Conservation (phyloP, 2,888 invertebrate species). For the Drosophila barbarae region DNA sequence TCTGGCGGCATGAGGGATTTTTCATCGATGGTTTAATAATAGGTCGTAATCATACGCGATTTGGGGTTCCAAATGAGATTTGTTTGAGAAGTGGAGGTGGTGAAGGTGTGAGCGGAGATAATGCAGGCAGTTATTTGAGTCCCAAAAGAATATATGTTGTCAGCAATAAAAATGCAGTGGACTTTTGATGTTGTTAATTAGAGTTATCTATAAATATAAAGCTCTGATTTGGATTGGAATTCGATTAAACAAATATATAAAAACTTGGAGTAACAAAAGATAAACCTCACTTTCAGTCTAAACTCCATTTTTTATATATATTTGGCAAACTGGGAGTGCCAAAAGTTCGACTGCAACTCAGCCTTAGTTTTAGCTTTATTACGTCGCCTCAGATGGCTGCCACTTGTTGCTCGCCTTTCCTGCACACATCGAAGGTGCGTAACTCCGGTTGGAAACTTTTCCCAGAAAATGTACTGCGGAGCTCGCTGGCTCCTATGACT, state of each 20-base stretch:
- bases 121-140: neutral
- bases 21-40: conserved; percentile 41
- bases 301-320: conserved; percentile 4
- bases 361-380: conserved; percentile 6
- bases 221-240: neutral
- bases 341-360: conserved; percentile 5
- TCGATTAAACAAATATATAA: neutral
- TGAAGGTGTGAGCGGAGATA: conserved; percentile 19
- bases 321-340: conserved; percentile 1
- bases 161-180: neutral
- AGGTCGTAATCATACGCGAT: conserved; percentile 27
- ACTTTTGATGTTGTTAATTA: neutral
- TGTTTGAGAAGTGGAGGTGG: conserved; percentile 22
- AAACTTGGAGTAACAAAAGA: neutral
- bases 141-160: neutral
- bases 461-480: conserved; percentile 10
- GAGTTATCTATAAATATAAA: too few relatives aligned
- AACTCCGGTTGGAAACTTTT: conserved; percentile 28
- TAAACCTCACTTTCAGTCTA: neutral
- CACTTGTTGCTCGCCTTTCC: conserved; percentile 22
- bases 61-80: conserved; percentile 19
- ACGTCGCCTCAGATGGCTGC: conserved; percentile 11
- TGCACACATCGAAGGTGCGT: conserved; percentile 18
- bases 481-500: neutral
- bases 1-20: conserved; percentile 28